Evolutionary conservation across 53 echinoderm and acorn worm species (phyloP).

Genomic region (Pentamera pediparva): DNA sequence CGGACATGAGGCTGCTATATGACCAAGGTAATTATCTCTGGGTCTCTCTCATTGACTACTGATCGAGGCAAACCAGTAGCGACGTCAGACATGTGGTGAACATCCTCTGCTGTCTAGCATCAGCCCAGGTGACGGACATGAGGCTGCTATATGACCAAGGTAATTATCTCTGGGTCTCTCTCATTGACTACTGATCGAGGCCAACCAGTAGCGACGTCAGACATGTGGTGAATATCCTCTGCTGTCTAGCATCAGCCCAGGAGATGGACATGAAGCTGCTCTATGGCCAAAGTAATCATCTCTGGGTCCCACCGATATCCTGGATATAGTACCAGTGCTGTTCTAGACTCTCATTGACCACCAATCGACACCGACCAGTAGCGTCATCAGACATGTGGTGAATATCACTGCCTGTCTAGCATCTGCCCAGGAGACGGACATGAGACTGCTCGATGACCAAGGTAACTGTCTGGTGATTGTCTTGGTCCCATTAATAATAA

Average conservation of each 20-base stretch:
- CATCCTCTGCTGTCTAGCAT: conserved; percentile 67
- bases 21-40: no score
- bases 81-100: conserved; percentile 72
- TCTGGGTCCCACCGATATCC: conserved; percentile 53
- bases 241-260: conserved; percentile 59
- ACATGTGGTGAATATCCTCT: conserved; percentile 67
- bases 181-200: conserved; percentile 76
- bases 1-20: no score
- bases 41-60: conserved; percentile 79
- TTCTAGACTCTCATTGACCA: conserved; percentile 91
- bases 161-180: no score
- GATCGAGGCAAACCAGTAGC: conserved; percentile 77
- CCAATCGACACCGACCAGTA: conserved; percentile 78
- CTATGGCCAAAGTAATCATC: conserved; percentile 79
- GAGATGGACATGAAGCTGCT: conserved; percentile 59
- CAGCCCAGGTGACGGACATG: conserved; percentile 55
- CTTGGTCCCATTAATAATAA: no score
- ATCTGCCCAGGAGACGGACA: conserved; percentile 48
- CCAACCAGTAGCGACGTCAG: conserved; percentile 86
- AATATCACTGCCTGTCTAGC: conserved; percentile 69
- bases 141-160: conserved; percentile 73
- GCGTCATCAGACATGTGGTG: conserved; percentile 75
- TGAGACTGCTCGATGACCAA: conserved; percentile 68
- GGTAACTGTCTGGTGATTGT: no score
- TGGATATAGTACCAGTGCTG: conserved; percentile 72